Base-by-base conservation (phyloP, 2,113 vertebrate genomes). In the Callionymus lyra region DNA sequence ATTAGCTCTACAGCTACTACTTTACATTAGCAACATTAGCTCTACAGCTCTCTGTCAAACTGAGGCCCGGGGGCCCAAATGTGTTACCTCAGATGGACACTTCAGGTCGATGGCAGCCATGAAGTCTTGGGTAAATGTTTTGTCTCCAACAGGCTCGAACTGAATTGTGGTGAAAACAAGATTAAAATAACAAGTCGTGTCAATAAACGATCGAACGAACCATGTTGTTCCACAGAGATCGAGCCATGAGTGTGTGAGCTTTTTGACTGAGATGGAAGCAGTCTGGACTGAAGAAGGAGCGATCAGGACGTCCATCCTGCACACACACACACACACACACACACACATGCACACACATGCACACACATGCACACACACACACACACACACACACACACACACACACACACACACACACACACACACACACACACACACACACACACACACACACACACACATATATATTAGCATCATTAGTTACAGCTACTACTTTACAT, bases 201-300 rank as follows among this genome's bases (percentile, higher is more conserved):
- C 10, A 32, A 13, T 6, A 11, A 47, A n/a, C n/a, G 19, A 3
- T 8, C 10, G 17, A 21, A 39, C 34, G 6, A 78, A 97, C 92
- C 92, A 97, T 66, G 68, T 88, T 80, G 70, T 84, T 88, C 94
- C 94, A 97, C 34, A 98, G 91, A 41, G 80, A 82, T n/a, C 46
- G 82, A 38, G 93, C 84, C 69, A 97, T 87, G 43, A 88, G 81
- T 1, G 87, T 72, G 60, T 97, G 92, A 58, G 89, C 83, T 67
- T 85, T 94, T 82, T 91, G 88, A 68, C 70, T 92, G 16, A 86
- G 82, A 53, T 92, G 90, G 66, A 92, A 87, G 64, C 94, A 97
- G 65, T 97, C 94, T 2, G 90, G 88, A 12, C 90, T 13, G 2
- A 97, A 92, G 74, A 80, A 92, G 1, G 93, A 90, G 32, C 76